These are phyloP conservation scores for Phycodurus eques DNA, from an alignment of 2,113 vertebrate species.

Conservation along the genomic window DNA sequence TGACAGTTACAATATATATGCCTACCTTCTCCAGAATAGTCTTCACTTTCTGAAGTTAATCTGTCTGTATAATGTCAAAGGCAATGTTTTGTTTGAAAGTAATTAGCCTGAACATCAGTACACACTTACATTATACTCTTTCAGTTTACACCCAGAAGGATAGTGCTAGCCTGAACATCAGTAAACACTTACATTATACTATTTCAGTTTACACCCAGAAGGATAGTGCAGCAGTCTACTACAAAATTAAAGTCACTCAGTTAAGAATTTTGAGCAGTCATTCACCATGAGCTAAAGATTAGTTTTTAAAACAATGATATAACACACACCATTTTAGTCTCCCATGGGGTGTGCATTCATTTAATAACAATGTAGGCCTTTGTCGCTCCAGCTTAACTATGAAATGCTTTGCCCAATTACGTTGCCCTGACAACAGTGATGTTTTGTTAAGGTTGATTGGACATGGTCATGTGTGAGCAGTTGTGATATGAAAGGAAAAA, in stretches of 20 bases:
- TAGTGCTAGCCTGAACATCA: not conserved
- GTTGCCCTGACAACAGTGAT: not conserved
- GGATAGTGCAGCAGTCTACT: conserved; percentile 9
- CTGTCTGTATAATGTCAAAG: not conserved
- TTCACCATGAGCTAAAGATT: conserved; percentile 11
- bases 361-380: conserved; percentile 31
- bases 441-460: not conserved
- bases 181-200: not conserved
- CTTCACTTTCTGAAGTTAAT: not conserved
- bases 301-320: conserved; percentile 6
- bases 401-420: conserved; percentile 5
- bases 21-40: too few species aligned
- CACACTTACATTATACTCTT: not conserved
- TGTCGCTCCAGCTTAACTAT: conserved; percentile 23
- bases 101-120: not conserved
- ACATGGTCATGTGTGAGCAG: not conserved
- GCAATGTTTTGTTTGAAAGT: not conserved
- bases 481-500: not conserved
- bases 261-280: conserved; percentile 15
- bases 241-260: conserved; percentile 19
- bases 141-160: conserved; percentile 19
- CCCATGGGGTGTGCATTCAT: conserved; percentile 9
- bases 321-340: conserved; percentile 18
- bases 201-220: conserved; percentile 17
- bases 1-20: too few species aligned